Base-by-base conservation (phyloP, 2,113 vertebrate species). In the Pomatorhinus ruficollis region DNA sequence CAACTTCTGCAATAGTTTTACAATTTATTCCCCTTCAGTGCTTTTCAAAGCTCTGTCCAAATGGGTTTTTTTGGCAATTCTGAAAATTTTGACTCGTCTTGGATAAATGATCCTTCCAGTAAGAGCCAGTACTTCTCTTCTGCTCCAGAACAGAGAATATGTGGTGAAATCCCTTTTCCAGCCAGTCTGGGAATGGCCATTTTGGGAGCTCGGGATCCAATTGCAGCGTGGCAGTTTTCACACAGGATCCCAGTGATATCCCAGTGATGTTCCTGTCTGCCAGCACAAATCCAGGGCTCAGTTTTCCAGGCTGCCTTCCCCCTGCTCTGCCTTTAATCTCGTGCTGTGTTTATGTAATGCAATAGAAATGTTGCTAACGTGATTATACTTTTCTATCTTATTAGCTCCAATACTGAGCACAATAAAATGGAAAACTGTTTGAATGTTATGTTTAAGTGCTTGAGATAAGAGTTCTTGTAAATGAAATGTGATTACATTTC, bases 401-500 rank as follows among this genome's bases (percentile, higher is more conserved):
- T 94, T 97, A 97, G 87, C 93, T 97, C 89, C 92, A 95, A 95
- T 97, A 93, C 91, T 87, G 90, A 87, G 92, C 68, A 97, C 96
- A 97, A 96, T 97, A 92, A 92, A 95, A 97, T 96, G 97, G 82
- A 97, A 94, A 95, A 96, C 66, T 82, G 94, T 96, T 97, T 74
- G 90, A 95, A 82, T 96, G 87, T 97, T 97, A 40, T 93, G 94
- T 97, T 96, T 97, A 97, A 96, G 95, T 96, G 94, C 93, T 92
- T 85, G 94, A 96, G 95, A 97, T 95, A 95, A 97, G 95, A 97
- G 93, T 95, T 96, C 87, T 94, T 97, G 96, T 96, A 96, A 97
- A 97, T 96, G 96, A 96, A 96, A 97, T 97, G 95, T 96, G 95
- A 96, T 97, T 97, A 96, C 87, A 94, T 91, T 97, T 97, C 90